Conservation (phyloP, 2,113 vertebrate genomes). For the Oreotrochilus melanogaster region DNA sequence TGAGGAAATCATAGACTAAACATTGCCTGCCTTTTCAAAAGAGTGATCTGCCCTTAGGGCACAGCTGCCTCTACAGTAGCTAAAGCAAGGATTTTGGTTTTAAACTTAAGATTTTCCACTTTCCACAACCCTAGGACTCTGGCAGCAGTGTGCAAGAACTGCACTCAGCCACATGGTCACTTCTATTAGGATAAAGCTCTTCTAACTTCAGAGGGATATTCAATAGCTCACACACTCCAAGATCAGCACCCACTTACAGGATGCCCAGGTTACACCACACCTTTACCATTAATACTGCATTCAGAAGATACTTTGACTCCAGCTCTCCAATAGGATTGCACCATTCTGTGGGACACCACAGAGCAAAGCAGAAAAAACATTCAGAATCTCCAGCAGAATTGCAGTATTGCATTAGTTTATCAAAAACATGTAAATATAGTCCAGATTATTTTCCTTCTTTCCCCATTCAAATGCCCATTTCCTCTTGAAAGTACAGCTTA, state of each 20-base stretch:
- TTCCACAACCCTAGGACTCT: neutral
- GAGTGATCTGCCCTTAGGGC: neutral
- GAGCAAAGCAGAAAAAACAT: neutral
- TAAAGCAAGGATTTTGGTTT: neutral
- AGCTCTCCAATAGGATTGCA: neutral
- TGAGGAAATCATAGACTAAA: neutral
- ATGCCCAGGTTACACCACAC: neutral
- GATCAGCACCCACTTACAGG: neutral
- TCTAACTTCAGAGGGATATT: neutral
- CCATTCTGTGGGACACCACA: neutral
- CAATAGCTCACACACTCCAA: neutral
- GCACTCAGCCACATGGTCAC: neutral
- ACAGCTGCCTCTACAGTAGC: neutral
- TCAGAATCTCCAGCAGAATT: neutral
- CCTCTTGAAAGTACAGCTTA: neutral
- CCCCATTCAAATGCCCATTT: neutral
- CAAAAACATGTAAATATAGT: neutral
- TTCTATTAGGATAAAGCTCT: neutral
- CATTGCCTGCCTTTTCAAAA: neutral
- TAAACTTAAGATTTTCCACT: neutral
- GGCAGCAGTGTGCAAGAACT: neutral
- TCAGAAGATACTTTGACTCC: neutral
- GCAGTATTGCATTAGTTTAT: neutral
- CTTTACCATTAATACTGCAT: neutral
- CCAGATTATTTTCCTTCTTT: neutral